Base-by-base conservation (phyloP, 2,888 invertebrate species). In the Thereva nobilitata region DNA sequence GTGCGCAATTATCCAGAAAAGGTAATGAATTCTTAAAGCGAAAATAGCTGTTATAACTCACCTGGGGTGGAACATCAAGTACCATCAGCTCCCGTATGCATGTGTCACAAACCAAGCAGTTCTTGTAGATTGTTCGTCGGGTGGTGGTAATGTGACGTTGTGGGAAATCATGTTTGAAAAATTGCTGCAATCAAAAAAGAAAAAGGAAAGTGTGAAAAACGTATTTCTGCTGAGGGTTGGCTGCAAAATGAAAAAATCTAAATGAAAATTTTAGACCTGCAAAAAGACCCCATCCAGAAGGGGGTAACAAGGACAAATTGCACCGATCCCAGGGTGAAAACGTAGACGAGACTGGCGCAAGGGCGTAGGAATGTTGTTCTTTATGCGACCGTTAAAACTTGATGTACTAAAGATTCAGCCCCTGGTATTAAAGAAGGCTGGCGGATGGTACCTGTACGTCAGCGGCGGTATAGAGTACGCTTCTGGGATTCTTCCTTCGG, bases 11-110 rank as follows among this genome's bases (percentile, higher is more conserved):
- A 23, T 23, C 23, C 23, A 23, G 23, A 23, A 23, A 23, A 23
- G 23, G 23, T 2, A 23, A 23, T 23, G 23, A 23, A 23, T 23
- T 23, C 23, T 23, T 23, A 23, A 23, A 23, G 23, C 23, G 23
- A 23, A 23, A 23, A 2, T 23, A 2, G 23, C 23, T 23, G 23
- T 2, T 23, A 23, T 23, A 57, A 64, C 45, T 78, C 74, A 81
- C 81, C 80, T 81, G 81, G 75, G 80, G 80, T 68, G 81, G 81
- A 76, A 81, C 80, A 75, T 81, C 81, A 74, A 81, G 76, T 76
- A 80, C 81, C 77, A 81, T 81, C 78, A 81, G 80, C 81, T 81
- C 81, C 73, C 81, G 78, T 73, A 81, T 81, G 74, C 78, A 78
- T 67, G 81, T 78, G 72, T 81, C 81, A 75, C 81, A 81, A 63